Evolutionary conservation across 2,797 vertebrate species (phyloP).

Genomic region (Sebastes itinus): DNA sequence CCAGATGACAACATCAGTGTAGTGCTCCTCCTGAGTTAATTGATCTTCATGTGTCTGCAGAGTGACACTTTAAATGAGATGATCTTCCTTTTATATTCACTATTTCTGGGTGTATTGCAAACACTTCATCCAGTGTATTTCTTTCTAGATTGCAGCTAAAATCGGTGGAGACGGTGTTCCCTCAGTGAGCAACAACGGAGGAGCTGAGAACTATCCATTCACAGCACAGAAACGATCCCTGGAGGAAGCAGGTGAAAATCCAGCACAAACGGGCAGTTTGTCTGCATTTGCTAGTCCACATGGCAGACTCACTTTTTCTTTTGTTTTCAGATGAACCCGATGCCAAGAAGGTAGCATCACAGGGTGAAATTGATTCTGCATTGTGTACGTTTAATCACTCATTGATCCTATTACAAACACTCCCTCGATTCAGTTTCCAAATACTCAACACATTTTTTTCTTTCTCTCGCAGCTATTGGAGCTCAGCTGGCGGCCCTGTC

Average conservation of each 20-base stretch:
- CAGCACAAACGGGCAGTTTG: not conserved
- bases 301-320: not conserved
- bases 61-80: not conserved
- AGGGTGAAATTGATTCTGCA: slow-evolving; percentile 84
- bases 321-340: slow-evolving; percentile 89
- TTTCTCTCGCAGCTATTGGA: slow-evolving; percentile 83
- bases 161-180: slow-evolving; percentile 82
- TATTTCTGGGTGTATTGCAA: not conserved
- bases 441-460: slow-evolving; percentile 14
- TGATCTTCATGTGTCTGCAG: not conserved
- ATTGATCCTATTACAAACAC: slow-evolving; percentile 3
- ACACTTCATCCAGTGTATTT: not conserved
- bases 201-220: slow-evolving; percentile 85
- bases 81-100: not conserved
- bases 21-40: not conserved
- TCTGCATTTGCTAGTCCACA: not conserved
- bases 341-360: slow-evolving; percentile 93
- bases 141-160: slow-evolving; percentile 83
- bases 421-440: not conserved
- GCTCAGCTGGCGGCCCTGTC: slow-evolving; percentile 92
- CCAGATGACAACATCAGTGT: not conserved
- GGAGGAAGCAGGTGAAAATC: slow-evolving; percentile 81
- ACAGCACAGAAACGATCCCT: slow-evolving; percentile 89
- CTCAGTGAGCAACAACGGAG: slow-evolving; percentile 87
- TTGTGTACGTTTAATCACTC: slow-evolving; percentile 74